Base-by-base conservation (phyloP, 2,888 invertebrate species). In the Pheosia tremula region DNA sequence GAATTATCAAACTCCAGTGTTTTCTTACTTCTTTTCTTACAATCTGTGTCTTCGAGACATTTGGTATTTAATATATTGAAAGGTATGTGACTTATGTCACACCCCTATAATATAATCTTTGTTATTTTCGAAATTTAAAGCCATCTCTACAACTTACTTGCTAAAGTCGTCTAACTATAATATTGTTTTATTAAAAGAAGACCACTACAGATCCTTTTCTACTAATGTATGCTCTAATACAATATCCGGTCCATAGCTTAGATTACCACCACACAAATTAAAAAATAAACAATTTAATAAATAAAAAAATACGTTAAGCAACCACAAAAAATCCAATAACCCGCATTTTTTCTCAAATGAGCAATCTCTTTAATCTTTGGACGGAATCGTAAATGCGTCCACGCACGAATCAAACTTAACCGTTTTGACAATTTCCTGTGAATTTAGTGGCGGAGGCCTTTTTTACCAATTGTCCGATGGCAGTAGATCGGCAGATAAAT, bases 371-470 rank as follows among this genome's bases (percentile, higher is more conserved):
- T 75, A 79, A 79, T 78, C 76, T 70, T 69, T 76, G 76, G 80
- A 82, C 78, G 75, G 86, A 89, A 89, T 91, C 90, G 89, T 91
- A 86, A 88, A 90, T 80, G 68, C 68, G 69, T 70, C 72, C 71
- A 45, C 59, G 59, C 70, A 58, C 72, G 88, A 88, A 89, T 90
- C 90, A 88, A 80, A 85, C 82, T 81, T 68, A 68, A 82, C 85
- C 81, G 89, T 90, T 91, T 92, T 90, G 89, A 90, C 90, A 91
- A 91, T 91, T 92, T 90, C 90, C 86, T 72, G 82, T 86, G 81
- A 86, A 86, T 89, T 89, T 87, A 86, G 79, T 86, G 85, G 71
- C 82, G 83, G 82, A 86, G 85, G 86, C 70, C 82, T 85, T 90
- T 91, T 90, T 91, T 91, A 91, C 87, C 92, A 91, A 92, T 92